These are phyloP conservation scores for Ovis canadensis DNA, from an alignment of 2,113 vertebrate species.

Conservation along the genomic window DNA sequence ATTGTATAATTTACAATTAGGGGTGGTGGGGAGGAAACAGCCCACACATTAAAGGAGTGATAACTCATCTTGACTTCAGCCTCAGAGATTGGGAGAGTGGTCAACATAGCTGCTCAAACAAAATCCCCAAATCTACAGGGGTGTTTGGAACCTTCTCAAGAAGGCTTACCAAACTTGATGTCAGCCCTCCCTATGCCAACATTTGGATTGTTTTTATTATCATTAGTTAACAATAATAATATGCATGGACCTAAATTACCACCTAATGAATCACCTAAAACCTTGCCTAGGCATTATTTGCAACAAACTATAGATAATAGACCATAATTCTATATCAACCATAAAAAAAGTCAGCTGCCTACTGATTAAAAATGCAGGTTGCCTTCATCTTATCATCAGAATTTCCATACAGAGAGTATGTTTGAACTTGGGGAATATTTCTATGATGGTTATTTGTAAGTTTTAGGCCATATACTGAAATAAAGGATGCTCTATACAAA, in stretches of 20 bases:
- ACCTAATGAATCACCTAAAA: slow-evolving; percentile 68
- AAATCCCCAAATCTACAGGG: not conserved
- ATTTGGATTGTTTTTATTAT: slow-evolving; percentile 54
- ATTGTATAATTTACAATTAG: slow-evolving; percentile 77
- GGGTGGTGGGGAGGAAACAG: not conserved
- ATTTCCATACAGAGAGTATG: not conserved
- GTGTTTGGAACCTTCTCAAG: slow-evolving; percentile 11
- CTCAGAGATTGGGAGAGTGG: slow-evolving; percentile 53
- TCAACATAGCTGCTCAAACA: slow-evolving; percentile 18
- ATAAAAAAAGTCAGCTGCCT: slow-evolving; percentile 50
- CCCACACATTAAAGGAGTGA: slow-evolving; percentile 71
- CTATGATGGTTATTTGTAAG: slow-evolving; percentile 3
- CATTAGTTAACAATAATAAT: slow-evolving; percentile 69
- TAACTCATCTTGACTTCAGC: slow-evolving; percentile 62
- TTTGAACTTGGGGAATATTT: slow-evolving; percentile 1
- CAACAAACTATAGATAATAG: slow-evolving; percentile 71
- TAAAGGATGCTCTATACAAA: not conserved
- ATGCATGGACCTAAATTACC: slow-evolving; percentile 68
- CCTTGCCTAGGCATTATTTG: slow-evolving; percentile 65
- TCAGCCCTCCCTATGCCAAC: not conserved
- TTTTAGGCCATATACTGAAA: not conserved
- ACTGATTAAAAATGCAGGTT: slow-evolving; percentile 61
- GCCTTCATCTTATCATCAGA: not conserved
- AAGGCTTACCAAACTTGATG: slow-evolving; percentile 31
- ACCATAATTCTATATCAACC: slow-evolving; percentile 59